These are phyloP conservation scores for Calliopsis andreniformis DNA, from an alignment of 1,140 invertebrate species.

Conservation along the genomic window DNA sequence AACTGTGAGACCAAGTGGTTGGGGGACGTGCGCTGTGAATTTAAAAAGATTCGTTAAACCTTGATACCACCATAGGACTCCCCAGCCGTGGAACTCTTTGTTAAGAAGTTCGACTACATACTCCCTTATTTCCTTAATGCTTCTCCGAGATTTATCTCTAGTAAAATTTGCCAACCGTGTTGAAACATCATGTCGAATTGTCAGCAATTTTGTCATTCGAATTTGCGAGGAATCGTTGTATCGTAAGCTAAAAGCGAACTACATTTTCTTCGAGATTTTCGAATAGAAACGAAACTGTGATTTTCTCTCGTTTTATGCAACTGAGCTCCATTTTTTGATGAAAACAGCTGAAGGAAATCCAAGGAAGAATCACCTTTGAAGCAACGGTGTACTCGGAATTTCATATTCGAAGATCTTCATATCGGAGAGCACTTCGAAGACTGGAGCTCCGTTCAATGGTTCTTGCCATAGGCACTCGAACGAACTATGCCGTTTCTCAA, in stretches of 20 bases:
- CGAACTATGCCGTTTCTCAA: conserved; percentile 38
- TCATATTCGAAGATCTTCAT: conserved; percentile 14
- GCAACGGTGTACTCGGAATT: background rate
- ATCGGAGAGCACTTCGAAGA: conserved; percentile 16
- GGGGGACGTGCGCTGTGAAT: conserved; percentile 39
- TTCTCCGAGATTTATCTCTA: conserved; percentile 27
- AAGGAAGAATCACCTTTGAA: background rate
- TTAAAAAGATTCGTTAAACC: conserved; percentile 59
- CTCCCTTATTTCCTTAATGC: conserved; percentile 5
- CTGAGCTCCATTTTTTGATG: background rate
- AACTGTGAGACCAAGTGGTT: conserved; percentile 32
- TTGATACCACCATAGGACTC: conserved; percentile 17
- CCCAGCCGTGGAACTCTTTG: conserved; percentile 2
- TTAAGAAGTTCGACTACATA: conserved; percentile 36
- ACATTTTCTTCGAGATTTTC: too few relatives aligned
- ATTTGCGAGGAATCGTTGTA: background rate
- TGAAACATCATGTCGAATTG: background rate
- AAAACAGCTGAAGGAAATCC: background rate
- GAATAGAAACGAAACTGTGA: background rate
- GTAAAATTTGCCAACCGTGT: conserved; percentile 1
- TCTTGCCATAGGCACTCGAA: conserved; percentile 36
- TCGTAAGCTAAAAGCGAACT: too few relatives aligned
- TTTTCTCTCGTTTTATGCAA: background rate
- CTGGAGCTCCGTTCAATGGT: conserved; percentile 31
- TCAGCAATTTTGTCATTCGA: background rate